These are phyloP conservation scores for Metallyticus violacea DNA, from an alignment of 2,888 invertebrate species.

Conservation along the genomic window DNA sequence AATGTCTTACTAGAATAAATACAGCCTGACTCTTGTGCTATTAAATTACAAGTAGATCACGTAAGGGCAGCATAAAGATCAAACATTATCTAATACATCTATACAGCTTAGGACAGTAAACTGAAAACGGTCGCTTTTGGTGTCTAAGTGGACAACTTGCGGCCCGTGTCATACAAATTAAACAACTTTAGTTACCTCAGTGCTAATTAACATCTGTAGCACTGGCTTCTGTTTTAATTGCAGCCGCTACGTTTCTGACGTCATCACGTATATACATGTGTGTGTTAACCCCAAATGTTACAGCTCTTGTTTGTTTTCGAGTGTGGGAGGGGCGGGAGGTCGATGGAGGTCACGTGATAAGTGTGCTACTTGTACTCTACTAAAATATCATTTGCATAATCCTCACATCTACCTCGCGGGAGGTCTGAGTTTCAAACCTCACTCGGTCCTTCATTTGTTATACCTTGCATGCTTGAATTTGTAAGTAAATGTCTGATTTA, in stretches of 20 bases:
- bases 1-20: too few species aligned
- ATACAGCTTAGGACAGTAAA: too few species aligned
- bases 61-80: too few species aligned
- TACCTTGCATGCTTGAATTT: not conserved
- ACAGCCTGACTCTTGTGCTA: too few species aligned
- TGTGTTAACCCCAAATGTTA: not conserved
- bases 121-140: not conserved
- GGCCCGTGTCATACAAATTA: conserved; percentile 20
- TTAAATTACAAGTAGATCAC: too few species aligned
- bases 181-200: conserved; percentile 18
- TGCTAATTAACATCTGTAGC: conserved; percentile 19
- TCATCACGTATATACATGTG: not conserved
- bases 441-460: not conserved
- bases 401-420: not conserved
- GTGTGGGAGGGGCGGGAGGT: not conserved
- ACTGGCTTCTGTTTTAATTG: conserved; percentile 11
- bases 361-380: not conserved
- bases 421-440: not conserved
- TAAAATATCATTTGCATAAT: not conserved
- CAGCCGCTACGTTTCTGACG: not conserved
- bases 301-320: not conserved
- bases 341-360: not conserved
- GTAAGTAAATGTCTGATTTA: not conserved
- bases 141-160: not conserved
- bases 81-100: too few species aligned